Evolutionary conservation across 2,797 vertebrate species (phyloP), one percentile per base, ranked within the genome.

Genomic region (Urosaurus nigricauda): DNA sequence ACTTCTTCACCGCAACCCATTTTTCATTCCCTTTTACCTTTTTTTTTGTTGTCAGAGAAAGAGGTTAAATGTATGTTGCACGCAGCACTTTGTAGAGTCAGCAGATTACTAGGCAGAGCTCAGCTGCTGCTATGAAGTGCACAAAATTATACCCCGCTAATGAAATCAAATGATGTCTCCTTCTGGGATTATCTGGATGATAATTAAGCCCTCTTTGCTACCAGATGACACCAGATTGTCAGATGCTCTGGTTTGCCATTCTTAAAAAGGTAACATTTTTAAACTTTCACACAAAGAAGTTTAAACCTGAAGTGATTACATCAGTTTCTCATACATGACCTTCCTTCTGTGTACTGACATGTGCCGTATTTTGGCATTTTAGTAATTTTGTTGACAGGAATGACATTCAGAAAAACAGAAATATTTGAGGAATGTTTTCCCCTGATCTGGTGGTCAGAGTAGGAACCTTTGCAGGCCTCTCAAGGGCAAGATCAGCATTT

Each of bases 71-170:
- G 35, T 79, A 77, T 56, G 89, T 87, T 88, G 82, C 90, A 88
- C 79, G 81, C 85, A 71, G 77, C 89, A 16, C 89, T 93, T 91
- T 8, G 26, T 81, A 85, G 89, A 93, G 87, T 87, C 89, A 88
- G 87, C 86, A 90, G 93, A 87, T 91, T 94, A 87, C 16, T 73
- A 88, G 92, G 82, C 92, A 91, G 92, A 93, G 83, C 91, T 89
- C 92, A 89, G 90, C 87, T 87, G 90, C 91, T 87, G 73, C 92
- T 90, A 74, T 92, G 94, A 95, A 94, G 91, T 91, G 87, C 88
- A 93, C 63, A 92, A 88, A 95, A 96, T 94, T 93, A 89, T 85
- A 89, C 65, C 88, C 84, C 4, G 77, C 90, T 93, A 94, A 93
- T 87, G 43, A 93, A 95, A 91, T 92, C 90, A 91, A 90, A 88